These are phyloP conservation scores for Anaspis maculata DNA, from an alignment of 2,888 invertebrate species.

Conservation along the genomic window DNA sequence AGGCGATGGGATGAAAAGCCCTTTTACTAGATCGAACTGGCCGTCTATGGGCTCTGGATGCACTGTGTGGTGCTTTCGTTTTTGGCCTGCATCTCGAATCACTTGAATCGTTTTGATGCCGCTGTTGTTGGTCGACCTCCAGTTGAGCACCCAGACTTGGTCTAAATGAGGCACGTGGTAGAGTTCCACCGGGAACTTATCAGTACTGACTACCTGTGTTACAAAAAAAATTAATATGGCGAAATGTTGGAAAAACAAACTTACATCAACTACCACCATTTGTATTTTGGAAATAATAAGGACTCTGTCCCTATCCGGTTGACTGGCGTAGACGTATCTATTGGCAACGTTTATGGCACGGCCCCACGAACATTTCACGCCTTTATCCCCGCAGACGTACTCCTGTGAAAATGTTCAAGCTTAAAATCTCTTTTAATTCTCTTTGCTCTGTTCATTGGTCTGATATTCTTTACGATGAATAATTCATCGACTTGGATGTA, in stretches of 20 bases:
- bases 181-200: conserved; percentile 62
- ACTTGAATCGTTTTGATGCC: conserved; percentile 62
- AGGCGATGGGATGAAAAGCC: conserved; percentile 53
- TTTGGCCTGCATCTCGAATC: conserved; percentile 64
- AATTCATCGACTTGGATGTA: no score
- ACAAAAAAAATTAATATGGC: no score
- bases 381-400: conserved; percentile 63
- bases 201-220: conserved; percentile 54
- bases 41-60: conserved; percentile 69
- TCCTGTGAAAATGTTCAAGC: conserved; percentile 45
- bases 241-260: conserved; percentile 10
- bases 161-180: conserved; percentile 63
- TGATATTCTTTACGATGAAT: no score
- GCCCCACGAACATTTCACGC: conserved; percentile 62
- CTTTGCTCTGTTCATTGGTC: no score
- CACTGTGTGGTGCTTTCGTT: conserved; percentile 62
- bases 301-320: conserved; percentile 61
- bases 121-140: conserved; percentile 51
- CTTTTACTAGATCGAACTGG: conserved; percentile 63
- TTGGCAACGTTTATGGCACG: conserved; percentile 62
- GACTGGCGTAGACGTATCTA: conserved; percentile 63
- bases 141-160: conserved; percentile 68
- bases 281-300: conserved; percentile 63
- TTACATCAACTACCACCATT: conserved; percentile 61
- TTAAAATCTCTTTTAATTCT: no score